Percentiles rank a stretch among this genome's conserved stretches.
phyloP scores from a whole-genome alignment of 2,113 vertebrate genomes.

The Leptobrachium leishanense region DNA sequence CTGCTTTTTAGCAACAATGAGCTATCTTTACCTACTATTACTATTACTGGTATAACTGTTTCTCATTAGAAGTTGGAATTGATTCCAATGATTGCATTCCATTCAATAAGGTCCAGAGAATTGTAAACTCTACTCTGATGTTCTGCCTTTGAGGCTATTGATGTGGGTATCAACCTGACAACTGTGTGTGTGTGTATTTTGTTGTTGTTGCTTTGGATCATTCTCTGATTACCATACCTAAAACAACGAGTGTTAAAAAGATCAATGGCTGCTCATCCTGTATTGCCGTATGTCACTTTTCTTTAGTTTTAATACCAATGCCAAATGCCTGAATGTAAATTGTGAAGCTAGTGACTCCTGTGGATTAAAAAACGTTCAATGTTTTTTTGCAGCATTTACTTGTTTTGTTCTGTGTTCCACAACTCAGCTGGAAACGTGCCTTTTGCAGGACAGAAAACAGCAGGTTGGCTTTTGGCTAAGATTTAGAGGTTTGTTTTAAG shows the following conservation, averaged over 20 bases:
- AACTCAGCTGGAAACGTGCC: slow-evolving; percentile 31
- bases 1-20: too few relatives aligned
- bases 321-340: slow-evolving; percentile 2
- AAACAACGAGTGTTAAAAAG: neutral
- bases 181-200: too few relatives aligned
- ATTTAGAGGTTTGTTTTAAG: slow-evolving; percentile 47
- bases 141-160: too few relatives aligned
- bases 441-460: slow-evolving; percentile 42
- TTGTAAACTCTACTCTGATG: too few relatives aligned
- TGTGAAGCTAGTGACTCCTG: slow-evolving; percentile 31
- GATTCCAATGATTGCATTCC: too few relatives aligned
- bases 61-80: too few relatives aligned
- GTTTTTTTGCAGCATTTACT: slow-evolving; percentile 26
- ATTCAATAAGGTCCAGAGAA: too few relatives aligned
- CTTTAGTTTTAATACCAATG: neutral
- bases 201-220: neutral
- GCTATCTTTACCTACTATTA: too few relatives aligned
- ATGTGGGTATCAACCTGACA: too few relatives aligned
- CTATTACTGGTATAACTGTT: too few relatives aligned
- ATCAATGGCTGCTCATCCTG: neutral
- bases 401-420: slow-evolving; percentile 43
- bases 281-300: neutral
- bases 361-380: slow-evolving; percentile 28
- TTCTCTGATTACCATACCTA: neutral
- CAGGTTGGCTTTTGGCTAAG: slow-evolving; percentile 37